These are phyloP conservation scores for Dasypus novemcinctus DNA, from an alignment of 2,113 vertebrate genomes.

Conservation along the genomic window DNA sequence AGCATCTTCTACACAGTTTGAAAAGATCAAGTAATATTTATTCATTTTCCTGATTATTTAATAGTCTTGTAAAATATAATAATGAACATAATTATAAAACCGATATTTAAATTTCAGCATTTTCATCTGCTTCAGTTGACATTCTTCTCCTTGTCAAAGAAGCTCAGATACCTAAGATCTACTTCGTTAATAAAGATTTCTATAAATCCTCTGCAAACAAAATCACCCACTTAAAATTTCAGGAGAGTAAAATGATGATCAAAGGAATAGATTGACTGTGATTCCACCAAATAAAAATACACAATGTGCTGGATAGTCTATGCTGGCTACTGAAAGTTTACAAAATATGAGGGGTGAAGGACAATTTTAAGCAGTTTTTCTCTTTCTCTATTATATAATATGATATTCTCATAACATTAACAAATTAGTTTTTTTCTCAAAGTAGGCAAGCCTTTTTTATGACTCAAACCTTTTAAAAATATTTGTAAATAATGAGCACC, in stretches of 20 bases:
- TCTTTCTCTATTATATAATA: not conserved
- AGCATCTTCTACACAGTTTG: not conserved
- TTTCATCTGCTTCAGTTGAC: not conserved
- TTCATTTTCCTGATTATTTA: not conserved
- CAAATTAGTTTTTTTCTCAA: not conserved
- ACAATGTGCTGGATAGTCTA: not conserved
- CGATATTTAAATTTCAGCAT: not conserved
- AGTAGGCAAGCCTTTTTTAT: not conserved
- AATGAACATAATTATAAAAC: not conserved
- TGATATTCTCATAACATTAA: not conserved
- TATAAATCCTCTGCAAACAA: not conserved
- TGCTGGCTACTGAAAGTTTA: not conserved
- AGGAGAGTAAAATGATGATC: not conserved
- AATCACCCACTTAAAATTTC: not conserved
- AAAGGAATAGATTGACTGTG: not conserved
- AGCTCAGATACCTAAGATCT: not conserved
- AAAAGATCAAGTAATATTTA: not conserved
- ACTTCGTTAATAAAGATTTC: not conserved
- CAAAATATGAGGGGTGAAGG: not conserved
- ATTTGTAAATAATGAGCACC: not conserved
- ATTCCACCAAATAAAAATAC: not conserved
- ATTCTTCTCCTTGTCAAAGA: not conserved
- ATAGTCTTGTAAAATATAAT: not conserved
- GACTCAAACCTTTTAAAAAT: constrained; percentile 12
- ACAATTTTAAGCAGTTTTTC: not conserved